These are phyloP conservation scores for Caenorhabditis afra DNA, from an alignment of 2,888 invertebrate genomes.

Conservation along the genomic window DNA sequence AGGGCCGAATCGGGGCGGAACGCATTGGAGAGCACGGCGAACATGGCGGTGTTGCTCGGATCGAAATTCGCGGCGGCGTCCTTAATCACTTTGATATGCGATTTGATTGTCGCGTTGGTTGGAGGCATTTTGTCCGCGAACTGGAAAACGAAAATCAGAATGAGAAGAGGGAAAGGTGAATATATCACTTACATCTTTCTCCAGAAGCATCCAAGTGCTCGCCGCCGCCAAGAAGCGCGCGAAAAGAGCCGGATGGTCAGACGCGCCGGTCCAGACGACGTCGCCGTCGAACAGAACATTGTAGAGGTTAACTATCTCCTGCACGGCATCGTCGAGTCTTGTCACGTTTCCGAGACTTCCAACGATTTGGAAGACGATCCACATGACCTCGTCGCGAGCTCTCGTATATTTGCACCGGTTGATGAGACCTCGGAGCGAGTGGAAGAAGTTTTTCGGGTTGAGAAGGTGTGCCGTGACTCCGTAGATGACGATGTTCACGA, in stretches of 20 bases:
- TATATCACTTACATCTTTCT: constrained; percentile 26
- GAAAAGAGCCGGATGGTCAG: constrained; percentile 63
- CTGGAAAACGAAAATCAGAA: constrained; percentile 7
- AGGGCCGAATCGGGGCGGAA: constrained; percentile 54
- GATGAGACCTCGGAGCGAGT: constrained; percentile 41
- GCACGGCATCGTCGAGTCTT: constrained; percentile 63
- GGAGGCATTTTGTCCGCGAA: constrained; percentile 35
- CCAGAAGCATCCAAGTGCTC: constrained; percentile 64
- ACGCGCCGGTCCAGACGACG: constrained; percentile 53
- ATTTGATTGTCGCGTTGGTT: constrained; percentile 45
- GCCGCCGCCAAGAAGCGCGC: constrained; percentile 67
- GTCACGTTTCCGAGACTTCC: constrained; percentile 91
- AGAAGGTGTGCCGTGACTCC: constrained; percentile 44
- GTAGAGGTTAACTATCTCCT: constrained; percentile 55
- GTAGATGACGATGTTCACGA: constrained; percentile 54
- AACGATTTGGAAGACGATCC: constrained; percentile 96
- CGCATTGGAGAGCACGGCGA: constrained; percentile 74
- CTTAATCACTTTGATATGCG: constrained; percentile 62
- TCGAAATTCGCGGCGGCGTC: constrained; percentile 52
- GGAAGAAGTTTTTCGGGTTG: constrained; percentile 50
- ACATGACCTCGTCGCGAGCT: constrained; percentile 98
- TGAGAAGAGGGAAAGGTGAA: not conserved
- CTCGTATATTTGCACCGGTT: constrained; percentile 83
- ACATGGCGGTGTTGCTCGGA: constrained; percentile 60
- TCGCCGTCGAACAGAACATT: constrained; percentile 60